Conservation (phyloP, 2,113 vertebrate species). For the Eptesicus fuscus region DNA sequence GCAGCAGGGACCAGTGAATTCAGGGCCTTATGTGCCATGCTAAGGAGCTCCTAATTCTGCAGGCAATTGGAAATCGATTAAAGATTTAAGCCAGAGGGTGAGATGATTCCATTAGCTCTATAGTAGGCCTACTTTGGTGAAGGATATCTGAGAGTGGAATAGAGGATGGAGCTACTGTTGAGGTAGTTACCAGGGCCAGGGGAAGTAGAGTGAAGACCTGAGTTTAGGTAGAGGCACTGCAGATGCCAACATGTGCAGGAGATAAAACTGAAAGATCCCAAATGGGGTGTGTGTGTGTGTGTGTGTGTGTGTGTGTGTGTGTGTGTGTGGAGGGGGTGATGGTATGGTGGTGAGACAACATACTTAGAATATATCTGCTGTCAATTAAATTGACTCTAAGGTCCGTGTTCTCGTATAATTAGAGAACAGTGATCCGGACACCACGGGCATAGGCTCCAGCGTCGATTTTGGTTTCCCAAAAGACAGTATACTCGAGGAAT, state of each 20-base stretch:
- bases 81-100: background rate
- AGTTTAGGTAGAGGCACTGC: background rate
- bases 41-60: background rate
- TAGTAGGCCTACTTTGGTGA: background rate
- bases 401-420: background rate
- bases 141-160: background rate
- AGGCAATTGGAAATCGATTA: background rate
- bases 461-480: too few relatives aligned
- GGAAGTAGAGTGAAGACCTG: background rate
- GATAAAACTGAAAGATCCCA: background rate
- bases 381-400: background rate
- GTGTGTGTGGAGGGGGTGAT: too few relatives aligned
- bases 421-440: background rate
- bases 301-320: too few relatives aligned
- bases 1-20: background rate
- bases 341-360: background rate
- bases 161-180: background rate
- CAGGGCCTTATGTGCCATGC: background rate
- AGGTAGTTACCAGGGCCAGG: background rate
- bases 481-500: background rate
- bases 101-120: background rate
- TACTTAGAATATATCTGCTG: background rate
- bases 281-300: too few relatives aligned
- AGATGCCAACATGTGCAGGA: background rate
- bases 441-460: too few relatives aligned